Conservation (phyloP, 2,888 invertebrate genomes). For the Notocelia uddmanniana region DNA sequence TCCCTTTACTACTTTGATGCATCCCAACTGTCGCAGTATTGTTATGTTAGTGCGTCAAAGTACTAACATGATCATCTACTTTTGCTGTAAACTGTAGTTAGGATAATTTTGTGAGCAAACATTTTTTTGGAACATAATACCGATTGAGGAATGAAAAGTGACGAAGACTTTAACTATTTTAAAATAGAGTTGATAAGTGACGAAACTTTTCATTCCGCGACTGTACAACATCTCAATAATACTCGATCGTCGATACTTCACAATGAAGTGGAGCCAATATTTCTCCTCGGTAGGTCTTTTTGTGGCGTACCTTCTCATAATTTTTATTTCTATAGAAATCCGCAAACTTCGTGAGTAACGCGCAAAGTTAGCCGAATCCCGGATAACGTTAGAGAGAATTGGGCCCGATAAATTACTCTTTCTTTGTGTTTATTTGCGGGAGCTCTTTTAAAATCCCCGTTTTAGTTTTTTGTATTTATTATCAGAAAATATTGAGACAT, state of each 20-base stretch:
- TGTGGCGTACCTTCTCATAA: slow-evolving; percentile 27
- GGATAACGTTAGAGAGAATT: slow-evolving; percentile 29
- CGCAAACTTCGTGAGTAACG: slow-evolving; percentile 29
- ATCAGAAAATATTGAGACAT: not conserved
- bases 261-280: slow-evolving; percentile 13
- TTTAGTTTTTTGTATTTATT: not conserved
- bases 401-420: slow-evolving; percentile 32
- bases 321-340: slow-evolving; percentile 37
- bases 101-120: too few species aligned
- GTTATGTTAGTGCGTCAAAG: too few species aligned
- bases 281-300: slow-evolving; percentile 11
- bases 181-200: too few species aligned
- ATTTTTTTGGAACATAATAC: too few species aligned
- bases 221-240: not conserved
- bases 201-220: too few species aligned
- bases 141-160: too few species aligned
- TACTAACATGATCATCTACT: too few species aligned
- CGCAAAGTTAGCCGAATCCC: slow-evolving; percentile 24
- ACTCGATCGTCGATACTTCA: not conserved
- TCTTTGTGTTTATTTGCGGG: slow-evolving; percentile 30
- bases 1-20: too few species aligned
- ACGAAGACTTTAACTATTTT: too few species aligned
- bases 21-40: too few species aligned
- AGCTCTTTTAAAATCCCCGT: not conserved
- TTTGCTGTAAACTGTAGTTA: too few species aligned